Percentiles rank a stretch among this genome's conserved stretches.
phyloP scores from a whole-genome alignment of 2,797 vertebrate species.

The Lemur catta region DNA sequence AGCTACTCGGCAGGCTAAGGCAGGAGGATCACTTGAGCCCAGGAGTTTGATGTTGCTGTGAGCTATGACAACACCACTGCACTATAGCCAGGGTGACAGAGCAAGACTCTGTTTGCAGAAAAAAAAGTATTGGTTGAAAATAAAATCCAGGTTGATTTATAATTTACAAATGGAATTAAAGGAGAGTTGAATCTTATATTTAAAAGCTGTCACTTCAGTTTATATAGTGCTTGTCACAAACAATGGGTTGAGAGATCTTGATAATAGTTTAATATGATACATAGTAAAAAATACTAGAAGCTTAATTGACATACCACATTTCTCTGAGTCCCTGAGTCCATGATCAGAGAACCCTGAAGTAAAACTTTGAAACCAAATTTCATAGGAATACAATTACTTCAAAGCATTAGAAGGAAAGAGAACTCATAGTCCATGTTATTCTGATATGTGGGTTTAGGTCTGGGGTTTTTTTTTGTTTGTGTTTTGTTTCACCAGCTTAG shows the following conservation, averaged over 20 bases:
- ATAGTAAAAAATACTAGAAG: neutral
- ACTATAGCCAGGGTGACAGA: neutral
- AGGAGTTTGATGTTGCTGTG: neutral
- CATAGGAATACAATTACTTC: neutral
- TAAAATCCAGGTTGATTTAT: conserved; percentile 12
- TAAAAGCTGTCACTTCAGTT: neutral
- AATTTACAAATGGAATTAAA: conserved; percentile 29
- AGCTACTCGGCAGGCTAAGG: neutral
- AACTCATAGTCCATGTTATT: neutral
- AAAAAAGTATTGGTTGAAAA: neutral
- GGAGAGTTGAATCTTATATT: conserved; percentile 36
- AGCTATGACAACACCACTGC: neutral
- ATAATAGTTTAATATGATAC: neutral
- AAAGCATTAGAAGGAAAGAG: neutral
- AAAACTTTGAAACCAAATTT: neutral
- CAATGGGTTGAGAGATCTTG: neutral
- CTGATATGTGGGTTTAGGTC: neutral
- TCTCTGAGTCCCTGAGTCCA: neutral
- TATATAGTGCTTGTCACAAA: neutral
- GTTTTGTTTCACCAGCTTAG: neutral
- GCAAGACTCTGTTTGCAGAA: neutral
- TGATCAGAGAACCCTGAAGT: neutral
- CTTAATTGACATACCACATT: neutral
- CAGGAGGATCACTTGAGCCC: neutral
- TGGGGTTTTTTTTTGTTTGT: neutral